Conservation (phyloP, 2,888 invertebrate species). For the Rotaria macrura region DNA sequence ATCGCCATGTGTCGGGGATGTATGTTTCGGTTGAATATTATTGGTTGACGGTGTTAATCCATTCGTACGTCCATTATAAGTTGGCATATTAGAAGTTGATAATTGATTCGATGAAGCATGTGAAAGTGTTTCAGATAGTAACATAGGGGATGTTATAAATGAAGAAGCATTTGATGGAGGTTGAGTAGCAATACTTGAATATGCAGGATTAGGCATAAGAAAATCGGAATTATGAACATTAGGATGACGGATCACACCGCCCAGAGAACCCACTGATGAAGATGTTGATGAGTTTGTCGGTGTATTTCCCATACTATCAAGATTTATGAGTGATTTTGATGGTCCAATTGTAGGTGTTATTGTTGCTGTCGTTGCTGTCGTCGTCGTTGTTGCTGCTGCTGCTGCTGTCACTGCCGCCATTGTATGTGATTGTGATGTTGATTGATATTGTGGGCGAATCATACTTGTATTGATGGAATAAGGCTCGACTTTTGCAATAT, state of each 20-base stretch:
- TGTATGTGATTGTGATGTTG: background rate
- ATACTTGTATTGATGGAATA: background rate
- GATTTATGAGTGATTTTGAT: background rate
- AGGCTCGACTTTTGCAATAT: background rate
- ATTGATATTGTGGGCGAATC: background rate
- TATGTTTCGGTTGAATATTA: background rate
- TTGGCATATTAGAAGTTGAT: background rate
- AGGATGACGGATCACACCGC: background rate
- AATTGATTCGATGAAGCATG: background rate
- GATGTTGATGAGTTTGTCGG: background rate
- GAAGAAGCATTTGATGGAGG: background rate
- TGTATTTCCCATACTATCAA: background rate
- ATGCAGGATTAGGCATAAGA: background rate
- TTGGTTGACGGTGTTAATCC: background rate
- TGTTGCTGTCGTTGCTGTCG: background rate
- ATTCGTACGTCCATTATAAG: background rate
- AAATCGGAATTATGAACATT: background rate
- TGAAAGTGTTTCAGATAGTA: background rate
- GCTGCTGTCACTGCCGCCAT: too few species aligned
- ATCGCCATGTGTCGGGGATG: background rate
- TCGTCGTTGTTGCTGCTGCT: too few species aligned
- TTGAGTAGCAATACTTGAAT: background rate
- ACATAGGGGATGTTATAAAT: background rate
- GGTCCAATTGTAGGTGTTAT: background rate
- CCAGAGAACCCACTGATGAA: background rate